These are phyloP conservation scores for Bos taurus DNA, from an alignment of 2,113 vertebrate genomes.

Conservation along the genomic window ARS-UCD2.0 NC_037337.1:70614001-70614500, in stretches of 20 bases:
- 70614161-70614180: no score
- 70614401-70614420: not conserved
- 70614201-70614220: no score
- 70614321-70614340: not conserved
- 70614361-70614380: not conserved
- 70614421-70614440: not conserved
- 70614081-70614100: no score
- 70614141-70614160: no score
- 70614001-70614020: no score
- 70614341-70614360: not conserved
- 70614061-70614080: no score
- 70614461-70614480: not conserved
- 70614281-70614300: conserved; percentile 2
- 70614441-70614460: not conserved
- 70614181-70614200: no score
- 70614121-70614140: no score
- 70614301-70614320: not conserved
- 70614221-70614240: no score
- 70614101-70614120: no score
- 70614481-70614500: not conserved
- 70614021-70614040: no score
- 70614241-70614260: not conserved
- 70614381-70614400: not conserved
- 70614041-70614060: no score
- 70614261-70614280: not conserved